Evolutionary conservation across 2,113 vertebrate genomes (phyloP), one percentile per base, ranked within the genome.

Genomic region (Pavo muticus): DNA sequence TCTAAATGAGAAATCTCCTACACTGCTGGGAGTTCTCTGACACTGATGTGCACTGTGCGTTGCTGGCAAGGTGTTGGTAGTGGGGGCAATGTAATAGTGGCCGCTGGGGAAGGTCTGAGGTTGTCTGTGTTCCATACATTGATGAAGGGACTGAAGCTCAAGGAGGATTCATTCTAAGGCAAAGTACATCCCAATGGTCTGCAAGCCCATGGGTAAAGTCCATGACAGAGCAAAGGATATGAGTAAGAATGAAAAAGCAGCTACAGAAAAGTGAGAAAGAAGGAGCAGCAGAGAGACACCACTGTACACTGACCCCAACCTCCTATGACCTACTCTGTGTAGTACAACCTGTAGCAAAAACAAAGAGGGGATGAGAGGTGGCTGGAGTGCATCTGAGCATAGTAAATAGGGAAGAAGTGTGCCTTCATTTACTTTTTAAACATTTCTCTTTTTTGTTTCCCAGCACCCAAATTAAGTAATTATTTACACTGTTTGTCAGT

Each of bases 31-130:
- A 29, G 40, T 35, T 17, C 37, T 44, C 14, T 27, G 6, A 3
- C 37, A 30, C 21, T 32, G 74, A 29, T 6, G 47, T 23, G 37
- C n/a, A 0, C 1, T 47, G 48, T 25, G 12, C 40, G 45, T 24
- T 57, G n/a, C 40, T 42, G 57, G 40, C 35, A 19, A 20, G 42
- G 40, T 35, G 15, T 0, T 74, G 25, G 3, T 57, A 12, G 20
- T 16, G 42, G 23, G 0, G 0, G 8, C 3, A 13, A 4, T 70
- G 39, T 42, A 67, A 13, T 7, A 9, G 7, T 47, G 44, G 2
- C 8, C 32, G 21, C n/a, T 37, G 37, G 17, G 39, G 25, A 60
- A 40, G 17, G 7, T 40, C 39, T 29, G 39, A 37, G 61, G 39
- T 25, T 29, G 61, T 11, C 25, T 18, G 24, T 19, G 16, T 64